Evolutionary conservation across 30 jellyfish, hydroid and myxozoan species (phyloP).

Genomic region (Pseudorhiza aurosa): DNA sequence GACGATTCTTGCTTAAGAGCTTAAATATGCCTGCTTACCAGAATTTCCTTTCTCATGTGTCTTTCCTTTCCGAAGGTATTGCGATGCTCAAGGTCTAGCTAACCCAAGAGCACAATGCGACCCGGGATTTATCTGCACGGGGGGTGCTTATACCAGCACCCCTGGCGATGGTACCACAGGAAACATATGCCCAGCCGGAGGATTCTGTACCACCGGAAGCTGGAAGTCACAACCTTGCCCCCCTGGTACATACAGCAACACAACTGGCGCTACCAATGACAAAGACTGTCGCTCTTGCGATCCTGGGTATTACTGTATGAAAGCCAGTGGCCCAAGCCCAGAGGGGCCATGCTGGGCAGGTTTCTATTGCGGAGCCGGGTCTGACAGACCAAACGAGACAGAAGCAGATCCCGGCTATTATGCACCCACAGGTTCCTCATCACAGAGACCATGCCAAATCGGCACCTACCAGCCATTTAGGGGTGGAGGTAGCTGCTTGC

Average conservation of each 20-base stretch:
- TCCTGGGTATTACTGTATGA: constrained; percentile 95
- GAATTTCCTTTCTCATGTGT: too few relatives aligned
- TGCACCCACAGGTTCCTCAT: constrained; percentile 95
- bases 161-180: constrained; percentile 98
- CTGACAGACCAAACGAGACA: constrained; percentile 77
- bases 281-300: constrained; percentile 98
- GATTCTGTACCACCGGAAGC: constrained; percentile 95
- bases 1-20: too few relatives aligned
- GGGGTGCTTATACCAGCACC: constrained; percentile 98
- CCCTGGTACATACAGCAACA: constrained; percentile 96
- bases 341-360: constrained; percentile 99
- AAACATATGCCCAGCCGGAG: constrained; percentile 98
- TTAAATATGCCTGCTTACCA: too few relatives aligned
- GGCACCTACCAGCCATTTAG: constrained; percentile 95
- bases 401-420: constrained; percentile 91
- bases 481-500: constrained; percentile 86
- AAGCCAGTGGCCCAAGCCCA: constrained; percentile 99
- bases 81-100: constrained; percentile 98
- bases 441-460: constrained; percentile 95
- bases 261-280: constrained; percentile 97
- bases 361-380: constrained; percentile 90
- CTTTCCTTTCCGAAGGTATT: constrained; percentile 71
- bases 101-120: constrained; percentile 99
- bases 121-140: constrained; percentile 97
- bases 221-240: constrained; percentile 91